Evolutionary conservation across 2,797 vertebrate species (phyloP).

Genomic region (Gouania willdenowi): DNA sequence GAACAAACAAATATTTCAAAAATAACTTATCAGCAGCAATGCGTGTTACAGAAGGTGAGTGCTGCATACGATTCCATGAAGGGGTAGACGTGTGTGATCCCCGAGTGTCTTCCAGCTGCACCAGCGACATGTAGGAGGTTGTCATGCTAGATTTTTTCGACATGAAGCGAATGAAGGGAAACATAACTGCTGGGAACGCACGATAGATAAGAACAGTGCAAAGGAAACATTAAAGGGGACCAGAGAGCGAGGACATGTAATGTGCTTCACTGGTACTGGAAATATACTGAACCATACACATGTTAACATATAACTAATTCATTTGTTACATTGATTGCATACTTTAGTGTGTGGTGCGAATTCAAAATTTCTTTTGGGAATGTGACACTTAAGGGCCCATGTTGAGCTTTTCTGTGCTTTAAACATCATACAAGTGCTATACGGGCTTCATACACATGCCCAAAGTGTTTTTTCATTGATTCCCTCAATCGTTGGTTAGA

Average conservation of each 20-base stretch:
- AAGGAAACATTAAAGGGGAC: conserved; percentile 34
- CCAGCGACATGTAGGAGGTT: conserved; percentile 46
- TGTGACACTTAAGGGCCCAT: conserved; percentile 5
- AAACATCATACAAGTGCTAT: too few species aligned
- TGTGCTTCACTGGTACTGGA: conserved; percentile 8
- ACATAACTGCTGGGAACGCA: conserved; percentile 49
- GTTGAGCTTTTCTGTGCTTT: too few species aligned
- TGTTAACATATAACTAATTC: too few species aligned
- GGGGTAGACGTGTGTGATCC: too few species aligned
- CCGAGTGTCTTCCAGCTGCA: conserved; percentile 35
- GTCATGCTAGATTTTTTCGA: conserved; percentile 61
- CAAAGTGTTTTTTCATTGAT: too few species aligned
- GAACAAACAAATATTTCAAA: too few species aligned
- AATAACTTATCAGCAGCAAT: too few species aligned
- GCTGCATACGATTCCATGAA: too few species aligned
- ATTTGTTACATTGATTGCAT: too few species aligned
- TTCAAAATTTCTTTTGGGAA: conserved; percentile 13
- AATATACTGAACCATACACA: conserved; percentile 5
- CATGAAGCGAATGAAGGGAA: conserved; percentile 48
- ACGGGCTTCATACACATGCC: too few species aligned
- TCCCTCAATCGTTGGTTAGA: too few species aligned
- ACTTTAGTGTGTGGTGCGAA: background rate
- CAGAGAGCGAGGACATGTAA: conserved; percentile 13
- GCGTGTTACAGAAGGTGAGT: too few species aligned
- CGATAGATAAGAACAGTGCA: conserved; percentile 42